Evolutionary conservation across 2,888 invertebrate genomes (phyloP), one percentile per base, ranked within the genome.

Genomic region (Ligdia adustata): DNA sequence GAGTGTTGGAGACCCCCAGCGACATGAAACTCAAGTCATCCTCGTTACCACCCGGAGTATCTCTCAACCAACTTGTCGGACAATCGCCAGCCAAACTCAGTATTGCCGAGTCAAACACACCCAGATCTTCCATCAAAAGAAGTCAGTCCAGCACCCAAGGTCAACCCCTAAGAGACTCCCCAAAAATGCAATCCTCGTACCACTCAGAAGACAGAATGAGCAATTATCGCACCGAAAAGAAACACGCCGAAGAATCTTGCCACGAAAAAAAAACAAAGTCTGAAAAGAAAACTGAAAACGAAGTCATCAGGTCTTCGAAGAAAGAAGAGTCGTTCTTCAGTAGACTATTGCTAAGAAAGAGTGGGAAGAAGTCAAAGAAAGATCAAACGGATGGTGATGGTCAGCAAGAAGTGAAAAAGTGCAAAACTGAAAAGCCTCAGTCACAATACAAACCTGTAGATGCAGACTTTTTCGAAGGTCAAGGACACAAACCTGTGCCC

Each of bases 361-460:
- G 94, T 42, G 94, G 93, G 16, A 94, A 94, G 69, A 94, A 94
- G 73, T 93, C 93, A 50, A 92, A 94, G 60, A 90, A 92, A 47
- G 91, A 91, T 20, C 83, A 79, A 46, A 79, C 77, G 0, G 88
- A 88, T 26, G 85, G 84, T 9, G 90, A 86, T 20, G 72, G 78
- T 18, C 79, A 82, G 38, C 77, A 79, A 34, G 90, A 89, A 40
- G 70, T 81, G 1, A 91, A 82, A 55, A 80, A 85, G 60, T 70
- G 78, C 11, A 86, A 86, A 65, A 79, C 78, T 5, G 87, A 89
- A 0, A 85, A 83, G 59, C 46, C 70, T 2, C 52, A 72, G 18
- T 69, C 82, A 7, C 84, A 82, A 52, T 88, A 84, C 53, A 87
- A 85, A 65, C 48, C 72, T 45, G 79, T 85, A 4, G 86, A 90